These are phyloP conservation scores for Clepsis dumicolana DNA, from an alignment of 2,888 invertebrate genomes.

Conservation along the genomic window DNA sequence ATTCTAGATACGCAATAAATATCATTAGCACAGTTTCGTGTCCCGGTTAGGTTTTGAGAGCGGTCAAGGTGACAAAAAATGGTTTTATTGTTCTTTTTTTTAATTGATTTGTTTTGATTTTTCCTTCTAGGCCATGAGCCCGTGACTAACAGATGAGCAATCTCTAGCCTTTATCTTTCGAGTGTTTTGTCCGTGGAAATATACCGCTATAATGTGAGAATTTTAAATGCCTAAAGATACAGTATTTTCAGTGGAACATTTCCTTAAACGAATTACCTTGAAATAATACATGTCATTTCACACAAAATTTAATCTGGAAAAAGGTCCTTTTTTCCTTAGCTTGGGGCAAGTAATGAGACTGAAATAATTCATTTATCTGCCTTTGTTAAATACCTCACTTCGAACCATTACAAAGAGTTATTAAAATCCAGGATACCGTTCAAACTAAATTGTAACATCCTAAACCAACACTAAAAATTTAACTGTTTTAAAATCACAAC, in stretches of 20 bases:
- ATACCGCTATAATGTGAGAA: constrained; percentile 5
- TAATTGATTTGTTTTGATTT: constrained; percentile 61
- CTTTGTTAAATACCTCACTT: too few relatives aligned
- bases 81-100: constrained; percentile 59
- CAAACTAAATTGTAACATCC: too few relatives aligned
- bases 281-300: background rate
- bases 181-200: constrained; percentile 31
- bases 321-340: background rate
- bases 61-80: constrained; percentile 75
- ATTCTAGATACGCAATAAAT: constrained; percentile 77
- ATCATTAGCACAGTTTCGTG: constrained; percentile 79
- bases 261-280: constrained; percentile 5
- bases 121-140: constrained; percentile 44
- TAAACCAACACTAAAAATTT: too few relatives aligned
- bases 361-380: background rate
- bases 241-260: background rate
- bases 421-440: too few relatives aligned
- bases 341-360: background rate
- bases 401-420: too few relatives aligned
- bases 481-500: too few relatives aligned
- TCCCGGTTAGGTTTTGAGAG: constrained; percentile 74
- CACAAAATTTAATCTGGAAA: background rate
- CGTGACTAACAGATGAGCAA: constrained; percentile 33
- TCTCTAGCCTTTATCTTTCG: constrained; percentile 37
- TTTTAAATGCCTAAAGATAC: constrained; percentile 16